Evolutionary conservation across 2,113 vertebrate species (phyloP).

Genomic region (Gnathonemus longibarbis): DNA sequence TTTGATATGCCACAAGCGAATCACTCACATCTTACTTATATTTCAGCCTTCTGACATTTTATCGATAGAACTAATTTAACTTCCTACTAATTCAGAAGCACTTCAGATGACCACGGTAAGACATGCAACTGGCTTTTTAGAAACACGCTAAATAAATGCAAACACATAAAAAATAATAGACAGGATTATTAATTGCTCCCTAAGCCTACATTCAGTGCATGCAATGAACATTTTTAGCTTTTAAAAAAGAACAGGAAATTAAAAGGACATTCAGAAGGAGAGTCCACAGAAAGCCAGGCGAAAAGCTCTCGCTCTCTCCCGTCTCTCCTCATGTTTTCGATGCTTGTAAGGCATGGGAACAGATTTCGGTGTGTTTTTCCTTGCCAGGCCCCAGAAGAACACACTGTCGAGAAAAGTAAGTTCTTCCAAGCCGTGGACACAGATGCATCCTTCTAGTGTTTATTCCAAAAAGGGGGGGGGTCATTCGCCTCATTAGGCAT

Average conservation of each 20-base stretch:
- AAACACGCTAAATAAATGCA: not conserved
- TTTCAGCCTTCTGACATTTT: not conserved
- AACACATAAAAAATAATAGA: not conserved
- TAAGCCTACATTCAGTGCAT: not conserved
- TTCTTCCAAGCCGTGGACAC: not conserved
- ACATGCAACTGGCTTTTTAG: not conserved
- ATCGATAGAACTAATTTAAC: not conserved
- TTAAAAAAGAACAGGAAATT: not conserved
- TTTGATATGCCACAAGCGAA: not conserved
- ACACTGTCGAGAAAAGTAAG: not conserved
- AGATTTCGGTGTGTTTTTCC: not conserved
- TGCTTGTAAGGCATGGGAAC: not conserved
- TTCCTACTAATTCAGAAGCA: not conserved
- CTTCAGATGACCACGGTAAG: no score
- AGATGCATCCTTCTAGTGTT: not conserved
- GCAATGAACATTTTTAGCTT: not conserved
- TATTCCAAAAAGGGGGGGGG: not conserved
- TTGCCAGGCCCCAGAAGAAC: not conserved
- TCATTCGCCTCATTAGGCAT: not conserved
- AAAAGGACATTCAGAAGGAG: not conserved
- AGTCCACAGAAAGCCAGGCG: not conserved
- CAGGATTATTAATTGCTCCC: not conserved
- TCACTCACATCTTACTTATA: not conserved
- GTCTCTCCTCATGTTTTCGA: not conserved
- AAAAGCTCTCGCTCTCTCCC: not conserved